Base-by-base conservation (phyloP, 92 coral and sea anemone genomes). In the Umimayanthus chanpuru region DNA sequence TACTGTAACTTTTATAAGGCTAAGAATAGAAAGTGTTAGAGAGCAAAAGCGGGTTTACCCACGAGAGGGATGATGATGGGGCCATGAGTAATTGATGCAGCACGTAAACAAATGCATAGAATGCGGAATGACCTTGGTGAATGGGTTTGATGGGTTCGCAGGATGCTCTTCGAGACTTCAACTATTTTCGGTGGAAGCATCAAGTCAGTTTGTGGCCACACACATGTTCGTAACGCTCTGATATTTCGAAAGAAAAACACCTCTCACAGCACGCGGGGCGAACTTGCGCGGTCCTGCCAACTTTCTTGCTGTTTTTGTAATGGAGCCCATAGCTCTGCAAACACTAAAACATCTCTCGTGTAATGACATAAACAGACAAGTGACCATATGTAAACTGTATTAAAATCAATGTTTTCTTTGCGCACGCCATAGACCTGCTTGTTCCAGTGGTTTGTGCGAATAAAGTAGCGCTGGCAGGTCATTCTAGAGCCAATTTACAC, bases 351-450 rank as follows among this genome's bases (percentile, higher is more conserved):
- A 83, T 77, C 77, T 25, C 76, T 67, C 78, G 78, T 83, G 87
- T 83, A 83, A 83, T 83, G 87, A 83, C 79, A 83, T 83, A 83
- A 83, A 83, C 87, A 83, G 87, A 70, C 77, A 83, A 83, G 87
- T 83, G 44, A 28, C 44, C 87, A 83, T 83, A 83, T 83, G 87
- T 83, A 83, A 83, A 83, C 87, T 83, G 87, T 68, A 83, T 83
- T 70, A 83, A 68, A 73, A 83, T 44, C 87, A 83, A 83, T 83
- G 87, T 83, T 83, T 83, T 83, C 87, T 83, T 83, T 83, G 87
- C 87, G 12, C 87, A 83, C 87, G 64, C 78, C 67, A 83, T 83
- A 70, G 87, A 70, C 40, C 38, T 41, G 38, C 77, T 68, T 61
- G 77, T 56, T 28, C 55, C 16, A 83, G 25, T 36, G 36, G 25